Percentiles rank a stretch among this genome's conserved stretches.
These are phyloP conservation scores for Murina feae DNA, from an alignment of 2,113 vertebrate species.

Conservation along the genomic window DNA sequence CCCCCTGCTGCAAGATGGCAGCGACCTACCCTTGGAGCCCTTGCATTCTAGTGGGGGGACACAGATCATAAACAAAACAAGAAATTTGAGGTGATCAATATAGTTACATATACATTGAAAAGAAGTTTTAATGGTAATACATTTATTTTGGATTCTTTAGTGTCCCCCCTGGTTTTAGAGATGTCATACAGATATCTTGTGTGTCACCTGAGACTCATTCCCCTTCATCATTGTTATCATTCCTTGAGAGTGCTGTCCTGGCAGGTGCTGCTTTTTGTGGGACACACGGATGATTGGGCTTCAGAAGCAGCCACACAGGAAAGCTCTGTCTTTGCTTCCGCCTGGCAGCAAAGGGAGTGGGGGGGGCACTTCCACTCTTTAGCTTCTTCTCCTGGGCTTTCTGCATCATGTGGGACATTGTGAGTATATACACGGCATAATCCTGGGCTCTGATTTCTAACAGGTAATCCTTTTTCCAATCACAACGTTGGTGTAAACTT, in stretches of 20 bases:
- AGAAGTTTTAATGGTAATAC: neutral
- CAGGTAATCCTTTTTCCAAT: neutral
- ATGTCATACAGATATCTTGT: neutral
- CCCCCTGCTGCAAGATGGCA: neutral
- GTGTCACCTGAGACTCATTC: neutral
- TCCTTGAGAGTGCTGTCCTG: neutral
- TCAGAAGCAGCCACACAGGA: too few relatives aligned
- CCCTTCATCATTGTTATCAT: too few relatives aligned
- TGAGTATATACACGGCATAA: neutral
- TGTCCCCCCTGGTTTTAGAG: neutral
- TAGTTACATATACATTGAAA: neutral
- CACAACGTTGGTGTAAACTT: neutral
- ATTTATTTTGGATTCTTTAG: neutral
- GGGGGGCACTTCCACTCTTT: neutral
- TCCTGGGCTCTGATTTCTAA: neutral
- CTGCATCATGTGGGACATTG: neutral
- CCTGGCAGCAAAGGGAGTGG: neutral
- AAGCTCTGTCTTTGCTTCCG: neutral
- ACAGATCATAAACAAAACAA: neutral
- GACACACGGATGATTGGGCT: too few relatives aligned
- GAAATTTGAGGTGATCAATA: neutral
- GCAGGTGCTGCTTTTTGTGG: neutral
- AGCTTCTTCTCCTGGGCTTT: neutral
- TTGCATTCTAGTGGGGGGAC: neutral
- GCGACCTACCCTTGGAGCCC: neutral